Evolutionary conservation across 1,140 invertebrate species (phyloP), one percentile per base, ranked within the genome.

Genomic region (Drosophila yakuba): DNA sequence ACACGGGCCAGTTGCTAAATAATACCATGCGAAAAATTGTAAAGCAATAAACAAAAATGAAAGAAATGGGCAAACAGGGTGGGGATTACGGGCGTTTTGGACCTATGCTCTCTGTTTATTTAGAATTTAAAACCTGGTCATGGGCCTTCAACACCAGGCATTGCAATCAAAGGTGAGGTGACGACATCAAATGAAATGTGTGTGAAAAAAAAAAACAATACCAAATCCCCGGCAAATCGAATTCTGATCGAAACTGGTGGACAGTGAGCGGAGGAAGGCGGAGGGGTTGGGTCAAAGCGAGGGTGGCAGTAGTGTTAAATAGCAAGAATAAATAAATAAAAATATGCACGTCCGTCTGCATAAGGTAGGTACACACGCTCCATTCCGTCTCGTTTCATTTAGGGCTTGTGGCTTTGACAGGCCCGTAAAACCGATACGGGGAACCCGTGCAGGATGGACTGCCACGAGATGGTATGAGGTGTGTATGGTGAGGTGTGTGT

Each of bases 1-100:
- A 39, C 38, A 14, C 38, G 51, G 56, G 59, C 36, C 68, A 79
- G 78, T 88, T 79, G 63, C 75, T 64, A 88, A 82, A 88, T 83
- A 77, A 81, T 81, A 69, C 61, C 69, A 59, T 73, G 79, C 71
- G 66, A 79, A 76, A 41, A 55, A 88, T 72, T 72, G 56, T 45
- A 59, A 48, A 77, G 56, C 38, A 59, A 52, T 48, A 79, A 43
- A 11, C 32, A 32, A 32, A 28, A 28, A 32, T 10, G 7, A 52
- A 45, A 78, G 44, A 44, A 25, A 25, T 25, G 25, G 4, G 25
- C 5, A 25, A 64, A 44, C 47, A 68, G 61, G 60, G 64, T 52
- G 28, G 36, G 68, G 68, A 71, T 72, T 72, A 58, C 5, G 32
- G 44, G 28, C n/a, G 25, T 12, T 38, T 4, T 12, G 38, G 25